phyloP scores from a whole-genome alignment of 2,113 vertebrate species.

The Kryptolebias marmoratus region DNA sequence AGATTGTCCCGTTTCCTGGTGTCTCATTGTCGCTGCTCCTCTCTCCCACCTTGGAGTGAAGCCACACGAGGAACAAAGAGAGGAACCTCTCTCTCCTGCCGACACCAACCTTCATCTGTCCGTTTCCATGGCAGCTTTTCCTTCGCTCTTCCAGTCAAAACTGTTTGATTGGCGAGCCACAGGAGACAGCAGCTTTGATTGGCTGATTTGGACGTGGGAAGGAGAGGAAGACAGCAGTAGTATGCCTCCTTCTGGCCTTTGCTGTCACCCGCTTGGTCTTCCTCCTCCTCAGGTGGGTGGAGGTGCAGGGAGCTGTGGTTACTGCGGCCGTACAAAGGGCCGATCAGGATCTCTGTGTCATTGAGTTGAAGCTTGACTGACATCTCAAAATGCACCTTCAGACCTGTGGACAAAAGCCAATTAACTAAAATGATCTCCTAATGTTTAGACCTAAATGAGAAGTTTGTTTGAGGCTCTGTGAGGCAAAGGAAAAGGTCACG shows the following conservation, averaged over 20 bases:
- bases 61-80: slow-evolving; percentile 22
- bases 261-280: slow-evolving; percentile 7
- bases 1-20: slow-evolving; percentile 18
- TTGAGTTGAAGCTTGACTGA: slow-evolving; percentile 45
- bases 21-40: slow-evolving; percentile 10
- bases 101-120: slow-evolving; percentile 59
- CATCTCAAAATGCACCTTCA: slow-evolving; percentile 30
- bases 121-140: slow-evolving; percentile 55
- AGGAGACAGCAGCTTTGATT: slow-evolving; percentile 66
- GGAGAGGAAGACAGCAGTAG: slow-evolving; percentile 61
- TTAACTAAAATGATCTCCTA: not conserved
- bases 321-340: slow-evolving; percentile 49
- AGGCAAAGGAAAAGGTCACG: not conserved
- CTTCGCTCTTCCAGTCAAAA: slow-evolving; percentile 35
- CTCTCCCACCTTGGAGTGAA: slow-evolving; percentile 9
- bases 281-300: slow-evolving; percentile 33
- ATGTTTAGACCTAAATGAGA: not conserved
- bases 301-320: slow-evolving; percentile 46
- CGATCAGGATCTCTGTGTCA: slow-evolving; percentile 25
- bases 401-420: slow-evolving; percentile 16
- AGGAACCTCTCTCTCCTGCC: slow-evolving; percentile 5
- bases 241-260: slow-evolving; percentile 32
- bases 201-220: slow-evolving; percentile 21
- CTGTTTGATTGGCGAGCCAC: slow-evolving; percentile 61
- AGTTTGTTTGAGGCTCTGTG: not conserved